These are phyloP conservation scores for Cyrtorhinus lividipennis DNA, from an alignment of 1,140 invertebrate genomes.

Conservation along the genomic window DNA sequence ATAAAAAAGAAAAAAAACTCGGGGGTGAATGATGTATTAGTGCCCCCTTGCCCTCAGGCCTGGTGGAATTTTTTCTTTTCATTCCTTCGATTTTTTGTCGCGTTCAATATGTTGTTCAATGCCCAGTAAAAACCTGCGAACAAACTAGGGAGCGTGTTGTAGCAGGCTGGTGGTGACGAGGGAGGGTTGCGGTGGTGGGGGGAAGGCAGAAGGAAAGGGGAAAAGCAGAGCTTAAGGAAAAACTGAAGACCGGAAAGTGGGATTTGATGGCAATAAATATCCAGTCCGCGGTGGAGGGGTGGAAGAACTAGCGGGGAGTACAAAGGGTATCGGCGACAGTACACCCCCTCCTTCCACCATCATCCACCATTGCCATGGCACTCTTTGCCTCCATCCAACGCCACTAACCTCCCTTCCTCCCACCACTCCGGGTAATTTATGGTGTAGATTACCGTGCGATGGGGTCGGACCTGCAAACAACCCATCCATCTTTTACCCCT, in stretches of 20 bases:
- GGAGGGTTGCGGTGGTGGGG: no score
- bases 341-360: background rate
- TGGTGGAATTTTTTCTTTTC: no score
- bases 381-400: background rate
- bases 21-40: no score
- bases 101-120: no score
- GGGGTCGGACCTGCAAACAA: slow-evolving; percentile 14
- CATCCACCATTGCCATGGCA: background rate
- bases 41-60: no score
- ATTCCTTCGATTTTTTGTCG: no score
- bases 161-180: no score
- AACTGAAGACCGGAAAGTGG: slow-evolving; percentile 16
- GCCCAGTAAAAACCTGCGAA: no score
- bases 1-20: no score
- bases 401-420: background rate
- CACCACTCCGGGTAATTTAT: slow-evolving; percentile 12
- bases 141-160: no score
- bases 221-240: background rate
- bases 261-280: slow-evolving; percentile 17
- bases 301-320: background rate
- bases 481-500: slow-evolving; percentile 11
- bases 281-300: background rate
- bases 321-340: slow-evolving; percentile 11
- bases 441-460: slow-evolving; percentile 15
- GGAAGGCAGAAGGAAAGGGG: background rate